Conservation (phyloP, 2,113 vertebrate genomes). For the Prinia subflava region DNA sequence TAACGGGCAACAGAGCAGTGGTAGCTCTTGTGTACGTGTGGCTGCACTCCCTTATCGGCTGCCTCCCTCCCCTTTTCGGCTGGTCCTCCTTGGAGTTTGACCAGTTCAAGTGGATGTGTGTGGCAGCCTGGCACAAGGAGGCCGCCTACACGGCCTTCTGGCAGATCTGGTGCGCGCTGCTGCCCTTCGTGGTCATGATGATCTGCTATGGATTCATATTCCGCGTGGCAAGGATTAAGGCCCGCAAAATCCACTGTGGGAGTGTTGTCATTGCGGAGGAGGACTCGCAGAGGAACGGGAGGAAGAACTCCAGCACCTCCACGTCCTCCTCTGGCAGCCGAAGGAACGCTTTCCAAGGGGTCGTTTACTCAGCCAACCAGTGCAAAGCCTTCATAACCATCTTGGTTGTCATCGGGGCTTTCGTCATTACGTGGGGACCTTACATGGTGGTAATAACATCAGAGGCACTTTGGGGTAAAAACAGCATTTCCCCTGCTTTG, state of each 20-base stretch:
- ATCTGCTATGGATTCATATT: slow-evolving; percentile 95
- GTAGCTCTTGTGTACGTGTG: slow-evolving; percentile 91
- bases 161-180: slow-evolving; percentile 90
- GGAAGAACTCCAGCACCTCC: slow-evolving; percentile 95
- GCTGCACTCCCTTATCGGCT: slow-evolving; percentile 92
- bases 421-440: slow-evolving; percentile 91
- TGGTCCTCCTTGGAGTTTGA: slow-evolving; percentile 96
- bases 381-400: slow-evolving; percentile 97
- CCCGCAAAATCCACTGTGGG: slow-evolving; percentile 94
- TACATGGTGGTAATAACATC: slow-evolving; percentile 90
- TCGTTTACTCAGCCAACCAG: slow-evolving; percentile 94
- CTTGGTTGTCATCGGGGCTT: slow-evolving; percentile 93
- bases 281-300: slow-evolving; percentile 78
- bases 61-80: slow-evolving; percentile 92
- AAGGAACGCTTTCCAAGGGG: slow-evolving; percentile 76
- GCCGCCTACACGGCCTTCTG: slow-evolving; percentile 90
- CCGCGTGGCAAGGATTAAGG: slow-evolving; percentile 93
- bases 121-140: slow-evolving; percentile 91
- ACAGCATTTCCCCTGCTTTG: slow-evolving; percentile 82
- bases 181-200: slow-evolving; percentile 87
- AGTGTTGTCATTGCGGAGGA: slow-evolving; percentile 81
- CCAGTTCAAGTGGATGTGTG: slow-evolving; percentile 95
- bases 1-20: slow-evolving; percentile 91
- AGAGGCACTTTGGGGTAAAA: slow-evolving; percentile 91
- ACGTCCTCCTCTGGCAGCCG: slow-evolving; percentile 90